Base-by-base conservation (phyloP, 2,888 invertebrate species). In the Torymus tubicola region DNA sequence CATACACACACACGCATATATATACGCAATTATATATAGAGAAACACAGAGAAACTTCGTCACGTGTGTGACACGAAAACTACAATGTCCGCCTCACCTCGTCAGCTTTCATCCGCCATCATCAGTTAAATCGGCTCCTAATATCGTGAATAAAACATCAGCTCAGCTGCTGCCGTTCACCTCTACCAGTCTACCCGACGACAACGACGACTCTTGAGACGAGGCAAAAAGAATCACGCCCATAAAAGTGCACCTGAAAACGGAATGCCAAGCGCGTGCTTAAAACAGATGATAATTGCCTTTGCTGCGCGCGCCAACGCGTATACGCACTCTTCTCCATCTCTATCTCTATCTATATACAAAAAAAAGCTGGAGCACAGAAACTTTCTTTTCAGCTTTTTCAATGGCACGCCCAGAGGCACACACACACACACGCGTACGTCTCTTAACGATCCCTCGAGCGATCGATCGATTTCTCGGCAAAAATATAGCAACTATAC, bases 331-430 rank as follows among this genome's bases (percentile, higher is more conserved):
- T 42, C 42, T 42, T 42, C 42, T 31, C 31, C 8, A 3, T 31
- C 31, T 42, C 42, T 42, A 8, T 42, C 42, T 8, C 5, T 8
- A 5, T 8, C 1, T 21, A 21, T 21, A 21, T 2, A 21, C 1
- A 65, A 57, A 71, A 76, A 80, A 63, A 68, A 68, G 61, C 72
- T 13, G n/a, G 67, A 11, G 24, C 31, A 21, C 31, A 21, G 52
- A 72, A 58, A 79, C 81, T 81, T 81, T 81, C 81, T 76, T 81
- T 81, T 81, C 81, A 81, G 79, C 31, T 81, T 81, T 79, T 81
- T 81, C 72, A 78, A 72, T 72, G 81, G 72, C 78, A 81, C 75
- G 73, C 81, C 77, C 81, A 70, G 24, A 18, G 58, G n/a, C n/a
- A n/a, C n/a, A n/a, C n/a, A n/a, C 11, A 57, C 52, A 21, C 14